These are phyloP conservation scores for Sinohyriopsis cumingii DNA, from an alignment of 2,888 invertebrate genomes.

Conservation along the genomic window DNA sequence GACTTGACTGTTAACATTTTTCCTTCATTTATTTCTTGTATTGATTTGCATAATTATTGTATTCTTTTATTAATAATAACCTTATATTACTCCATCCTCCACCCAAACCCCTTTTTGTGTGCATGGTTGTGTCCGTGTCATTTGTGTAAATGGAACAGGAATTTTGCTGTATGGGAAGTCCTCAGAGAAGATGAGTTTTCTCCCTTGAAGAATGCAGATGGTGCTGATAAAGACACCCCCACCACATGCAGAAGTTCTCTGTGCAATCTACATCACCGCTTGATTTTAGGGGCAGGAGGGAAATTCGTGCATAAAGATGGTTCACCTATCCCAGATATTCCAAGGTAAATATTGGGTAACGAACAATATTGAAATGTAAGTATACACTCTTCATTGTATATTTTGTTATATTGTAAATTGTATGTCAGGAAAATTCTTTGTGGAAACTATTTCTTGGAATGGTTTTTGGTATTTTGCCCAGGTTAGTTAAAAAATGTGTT, in stretches of 20 bases:
- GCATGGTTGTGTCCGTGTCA: constrained; percentile 17
- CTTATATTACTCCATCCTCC: not conserved
- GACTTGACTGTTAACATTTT: no score
- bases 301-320: constrained; percentile 75
- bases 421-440: no score
- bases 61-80: not conserved
- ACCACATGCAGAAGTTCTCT: constrained; percentile 87
- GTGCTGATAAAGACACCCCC: constrained; percentile 91
- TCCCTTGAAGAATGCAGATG: constrained; percentile 94
- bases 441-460: no score
- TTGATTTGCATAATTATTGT: not conserved
- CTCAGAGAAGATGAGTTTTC: constrained; percentile 95
- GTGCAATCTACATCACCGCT: constrained; percentile 74
- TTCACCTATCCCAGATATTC: constrained; percentile 70
- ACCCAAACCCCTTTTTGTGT: constrained; percentile 9
- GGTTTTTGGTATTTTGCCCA: no score
- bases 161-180: constrained; percentile 88
- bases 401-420: not conserved
- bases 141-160: constrained; percentile 63
- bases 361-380: not conserved
- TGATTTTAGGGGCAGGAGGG: constrained; percentile 88
- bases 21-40: no score
- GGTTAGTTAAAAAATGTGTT: not conserved
- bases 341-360: constrained; percentile 58
- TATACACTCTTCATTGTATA: not conserved